Base-by-base conservation (phyloP, 37 sponge, comb jelly and placozoan species). In the Dysidea cf. avara region DNA sequence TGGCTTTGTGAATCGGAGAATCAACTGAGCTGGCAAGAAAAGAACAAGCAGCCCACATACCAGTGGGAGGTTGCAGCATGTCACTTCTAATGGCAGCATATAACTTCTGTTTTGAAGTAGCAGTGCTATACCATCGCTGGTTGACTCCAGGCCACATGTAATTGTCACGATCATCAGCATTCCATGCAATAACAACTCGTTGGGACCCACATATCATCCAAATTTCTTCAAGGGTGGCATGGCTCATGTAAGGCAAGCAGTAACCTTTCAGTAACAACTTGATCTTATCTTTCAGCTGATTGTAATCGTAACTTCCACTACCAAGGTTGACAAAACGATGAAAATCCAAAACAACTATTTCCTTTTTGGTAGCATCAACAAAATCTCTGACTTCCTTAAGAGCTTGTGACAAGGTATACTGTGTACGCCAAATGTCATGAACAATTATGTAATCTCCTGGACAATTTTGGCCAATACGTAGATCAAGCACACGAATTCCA, bases 341-440 rank as follows among this genome's bases (percentile, higher is more conserved):
- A 22, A 75, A 75, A 43, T 75, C 75, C 21, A 75, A 34, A 11
- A 75, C 61, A 4, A 75, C 75, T 26, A 75, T 60, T 61, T 75
- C 75, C 64, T 50, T 61, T 4, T 6, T 20, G 1, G 63, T 75
- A 4, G 36, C 48, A 2, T 49, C 34, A 21, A 75, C 61, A 31
- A 75, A 75, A 3, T 75, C 64, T 14, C n/a, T 34, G 5, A 75
- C 52, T 21, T 61, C 75, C 20, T 7, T 24, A 18, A 71, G 58
- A 52, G 72, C 72, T 71, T 53, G 14, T 16, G 18, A 39, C 35
- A 71, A 20, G n/a, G 72, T 33, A 51, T 71, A 71, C 4, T 33
- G 25, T 39, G 72, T 71, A 22, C 34, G 28, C 72, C 72, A 71
- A 9, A 2, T 71, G 40, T 55, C 58, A 28, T 71, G 72, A 22